Percentiles rank a stretch among this genome's conserved stretches.
Conservation (phyloP, 2,797 vertebrate genomes). For the Echeneis naucrates region DNA sequence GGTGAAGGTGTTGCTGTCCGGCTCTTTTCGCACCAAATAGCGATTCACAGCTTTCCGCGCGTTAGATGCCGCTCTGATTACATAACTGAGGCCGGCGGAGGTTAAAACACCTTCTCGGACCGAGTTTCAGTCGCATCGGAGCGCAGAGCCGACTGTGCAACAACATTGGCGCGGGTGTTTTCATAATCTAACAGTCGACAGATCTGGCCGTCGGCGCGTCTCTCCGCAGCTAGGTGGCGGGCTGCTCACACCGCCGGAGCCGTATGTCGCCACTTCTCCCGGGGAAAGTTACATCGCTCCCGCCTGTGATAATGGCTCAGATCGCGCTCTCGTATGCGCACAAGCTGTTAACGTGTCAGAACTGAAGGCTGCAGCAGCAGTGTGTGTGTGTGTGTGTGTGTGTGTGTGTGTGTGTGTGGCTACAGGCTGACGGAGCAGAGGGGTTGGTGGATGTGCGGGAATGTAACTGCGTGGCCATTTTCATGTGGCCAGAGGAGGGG, state of each 20-base stretch:
- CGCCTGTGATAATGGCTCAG: conserved; percentile 64
- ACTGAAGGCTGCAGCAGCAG: conserved; percentile 43
- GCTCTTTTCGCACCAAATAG: conserved; percentile 58
- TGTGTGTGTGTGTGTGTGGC: conserved; percentile 18
- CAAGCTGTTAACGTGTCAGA: conserved; percentile 62
- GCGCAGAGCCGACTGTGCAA: conserved; percentile 71
- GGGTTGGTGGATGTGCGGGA: conserved; percentile 72
- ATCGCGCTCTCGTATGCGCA: conserved; percentile 49
- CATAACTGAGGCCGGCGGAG: conserved; percentile 71
- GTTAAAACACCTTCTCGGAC: conserved; percentile 70
- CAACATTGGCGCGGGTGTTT: conserved; percentile 85
- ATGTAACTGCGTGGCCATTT: conserved; percentile 81
- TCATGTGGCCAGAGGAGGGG: conserved; percentile 71
- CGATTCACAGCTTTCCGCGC: conserved; percentile 66
- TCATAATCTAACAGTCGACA: conserved; percentile 78
- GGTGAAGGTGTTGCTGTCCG: conserved; percentile 75
- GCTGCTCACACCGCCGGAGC: conserved; percentile 67
- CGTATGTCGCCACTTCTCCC: conserved; percentile 57
- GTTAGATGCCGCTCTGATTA: conserved; percentile 75
- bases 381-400: not conserved
- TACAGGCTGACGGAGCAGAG: conserved; percentile 47
- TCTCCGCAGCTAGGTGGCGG: conserved; percentile 82
- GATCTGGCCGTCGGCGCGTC: conserved; percentile 69
- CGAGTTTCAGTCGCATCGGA: conserved; percentile 74
- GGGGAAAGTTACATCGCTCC: conserved; percentile 78